Evolutionary conservation across 2,797 vertebrate species (phyloP).

Genomic region (Chaetodon trifasciatus): DNA sequence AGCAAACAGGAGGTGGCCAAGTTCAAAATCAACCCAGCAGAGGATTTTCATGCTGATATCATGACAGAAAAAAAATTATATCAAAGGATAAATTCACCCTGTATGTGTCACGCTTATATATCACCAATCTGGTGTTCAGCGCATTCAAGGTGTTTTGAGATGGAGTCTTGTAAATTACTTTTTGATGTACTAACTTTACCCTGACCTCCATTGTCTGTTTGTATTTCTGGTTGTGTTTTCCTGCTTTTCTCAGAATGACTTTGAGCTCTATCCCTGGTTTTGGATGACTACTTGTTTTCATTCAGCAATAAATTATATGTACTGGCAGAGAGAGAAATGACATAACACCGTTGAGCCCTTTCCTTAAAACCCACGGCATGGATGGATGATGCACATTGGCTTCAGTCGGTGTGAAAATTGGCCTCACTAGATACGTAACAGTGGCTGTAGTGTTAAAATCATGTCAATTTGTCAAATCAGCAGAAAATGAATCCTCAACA

Average conservation of each 20-base stretch:
- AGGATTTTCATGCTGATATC: constrained; percentile 47
- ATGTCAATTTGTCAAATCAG: no score
- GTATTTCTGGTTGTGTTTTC: background rate
- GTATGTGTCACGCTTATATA: background rate
- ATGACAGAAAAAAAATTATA: constrained; percentile 12
- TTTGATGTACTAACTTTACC: background rate
- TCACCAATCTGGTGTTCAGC: constrained; percentile 18
- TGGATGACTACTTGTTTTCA: background rate
- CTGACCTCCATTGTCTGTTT: background rate
- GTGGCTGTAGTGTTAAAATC: no score
- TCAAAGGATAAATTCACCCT: constrained; percentile 7
- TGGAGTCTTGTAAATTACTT: background rate
- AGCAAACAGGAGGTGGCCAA: constrained; percentile 56
- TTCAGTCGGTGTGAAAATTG: background rate
- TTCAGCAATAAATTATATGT: background rate
- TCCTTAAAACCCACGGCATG: background rate
- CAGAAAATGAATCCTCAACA: no score
- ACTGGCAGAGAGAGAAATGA: background rate
- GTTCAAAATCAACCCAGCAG: constrained; percentile 42
- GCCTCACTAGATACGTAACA: no score
- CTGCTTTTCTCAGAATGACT: background rate
- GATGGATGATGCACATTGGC: background rate
- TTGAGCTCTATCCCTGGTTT: background rate
- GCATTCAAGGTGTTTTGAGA: background rate
- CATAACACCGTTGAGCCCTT: background rate